These are phyloP conservation scores for Diadophis punctatus DNA, from an alignment of 2,113 vertebrate genomes.

Conservation along the genomic window DNA sequence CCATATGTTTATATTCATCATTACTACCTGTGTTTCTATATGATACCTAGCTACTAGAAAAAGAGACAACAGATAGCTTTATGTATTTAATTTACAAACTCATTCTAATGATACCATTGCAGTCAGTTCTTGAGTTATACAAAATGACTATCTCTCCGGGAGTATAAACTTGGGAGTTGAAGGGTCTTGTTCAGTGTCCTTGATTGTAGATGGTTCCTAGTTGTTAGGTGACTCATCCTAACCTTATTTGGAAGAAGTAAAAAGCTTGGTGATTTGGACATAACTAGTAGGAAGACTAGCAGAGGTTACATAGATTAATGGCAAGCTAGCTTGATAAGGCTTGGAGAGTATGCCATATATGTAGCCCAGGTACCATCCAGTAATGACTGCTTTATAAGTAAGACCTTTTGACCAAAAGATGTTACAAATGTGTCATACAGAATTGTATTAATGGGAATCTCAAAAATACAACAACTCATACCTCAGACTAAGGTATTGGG, in stretches of 20 bases:
- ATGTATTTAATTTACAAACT: neutral
- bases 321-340: neutral
- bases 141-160: neutral
- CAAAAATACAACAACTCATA: neutral
- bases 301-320: neutral
- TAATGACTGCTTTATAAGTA: neutral
- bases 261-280: neutral
- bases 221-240: neutral
- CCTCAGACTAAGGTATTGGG: too few relatives aligned
- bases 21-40: slow-evolving; percentile 16
- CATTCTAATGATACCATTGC: neutral
- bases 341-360: neutral
- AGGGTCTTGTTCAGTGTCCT: neutral
- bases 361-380: neutral
- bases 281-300: neutral
- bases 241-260: neutral
- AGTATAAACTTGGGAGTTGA: neutral
- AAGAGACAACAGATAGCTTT: neutral
- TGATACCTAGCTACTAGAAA: neutral
- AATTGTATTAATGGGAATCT: neutral
- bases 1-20: slow-evolving; percentile 17
- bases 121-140: neutral
- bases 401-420: neutral
- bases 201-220: neutral
- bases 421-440: neutral